Base-by-base conservation (phyloP, 2,797 vertebrate species). In the Syngnathus rostellatus region DNA sequence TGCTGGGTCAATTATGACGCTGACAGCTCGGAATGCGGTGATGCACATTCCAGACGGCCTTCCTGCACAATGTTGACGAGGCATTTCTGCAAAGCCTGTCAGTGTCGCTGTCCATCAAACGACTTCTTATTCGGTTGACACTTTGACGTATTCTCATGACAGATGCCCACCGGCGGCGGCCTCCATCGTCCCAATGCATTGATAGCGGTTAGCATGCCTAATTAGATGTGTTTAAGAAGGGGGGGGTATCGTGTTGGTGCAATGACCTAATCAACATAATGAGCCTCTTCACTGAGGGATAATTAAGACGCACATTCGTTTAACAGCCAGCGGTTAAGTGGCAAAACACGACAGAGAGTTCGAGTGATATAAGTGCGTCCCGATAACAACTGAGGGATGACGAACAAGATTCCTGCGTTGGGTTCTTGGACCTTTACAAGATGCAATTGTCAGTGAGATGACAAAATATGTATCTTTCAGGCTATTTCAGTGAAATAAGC, bases 241-340 rank as follows among this genome's bases (percentile, higher is more conserved):
- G 23, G 54, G 37, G 37, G 37, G 3, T 5, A 37, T 74, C 67
- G 77, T 80, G 76, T 84, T 87, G 81, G 82, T 78, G 81, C 82
- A 79, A 83, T 81, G 82, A 80, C 73, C 78, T 87, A 85, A 88
- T 89, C 81, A 85, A 77, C 78, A 81, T 88, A 86, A 88, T 86
- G 83, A 87, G 80, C 69, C 69, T 81, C 83, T 84, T 77, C 77
- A 63, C 81, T 81, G 83, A 86, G 87, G 82, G 75, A 88, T 85
- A 88, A 89, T 89, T 88, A 90, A 81, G 83, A 80, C 74, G 74
- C 79, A 73, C 79, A 72, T 77, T 78, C 76, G 77, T 78, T 77
- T 83, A 43, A 62, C 60, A 62, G 60, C 60, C 40, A 62, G 11
- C 25, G 41, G 60, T 40, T 62, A 62, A 62, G 60, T 76, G 69